Percentiles rank a stretch among this genome's conserved stretches.
These are phyloP conservation scores for Amyelois transitella DNA, from an alignment of 1,140 invertebrate species.

Conservation along the genomic window DNA sequence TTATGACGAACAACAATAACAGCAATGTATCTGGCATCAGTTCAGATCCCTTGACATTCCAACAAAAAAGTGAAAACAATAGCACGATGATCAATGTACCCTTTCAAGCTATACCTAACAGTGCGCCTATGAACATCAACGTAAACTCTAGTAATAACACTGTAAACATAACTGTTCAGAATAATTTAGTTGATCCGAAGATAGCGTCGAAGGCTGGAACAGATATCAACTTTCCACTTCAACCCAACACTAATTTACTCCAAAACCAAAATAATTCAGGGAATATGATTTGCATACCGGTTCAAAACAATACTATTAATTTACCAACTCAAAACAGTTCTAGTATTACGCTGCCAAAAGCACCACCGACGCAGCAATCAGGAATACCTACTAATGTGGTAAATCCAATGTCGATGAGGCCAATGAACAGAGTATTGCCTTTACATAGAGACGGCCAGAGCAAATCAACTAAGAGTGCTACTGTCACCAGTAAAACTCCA, in stretches of 20 bases:
- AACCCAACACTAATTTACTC: slow-evolving; percentile 46
- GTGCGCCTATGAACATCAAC: slow-evolving; percentile 69
- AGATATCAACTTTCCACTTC: slow-evolving; percentile 62
- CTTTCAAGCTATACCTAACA: slow-evolving; percentile 67
- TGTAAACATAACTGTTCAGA: slow-evolving; percentile 67
- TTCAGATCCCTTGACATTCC: slow-evolving; percentile 51
- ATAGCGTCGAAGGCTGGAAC: slow-evolving; percentile 62
- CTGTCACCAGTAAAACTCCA: slow-evolving; percentile 35
- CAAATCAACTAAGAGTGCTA: slow-evolving; percentile 51
- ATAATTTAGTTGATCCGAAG: slow-evolving; percentile 66
- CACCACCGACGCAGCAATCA: slow-evolving; percentile 76
- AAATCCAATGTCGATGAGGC: slow-evolving; percentile 78
- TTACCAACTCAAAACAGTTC: slow-evolving; percentile 68
- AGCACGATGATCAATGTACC: slow-evolving; percentile 67
- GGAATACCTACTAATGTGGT: slow-evolving; percentile 81
- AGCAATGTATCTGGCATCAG: slow-evolving; percentile 45
- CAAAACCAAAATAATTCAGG: slow-evolving; percentile 54
- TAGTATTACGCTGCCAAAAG: slow-evolving; percentile 76
- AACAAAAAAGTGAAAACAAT: slow-evolving; percentile 55
- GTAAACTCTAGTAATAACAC: slow-evolving; percentile 70
- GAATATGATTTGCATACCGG: slow-evolving; percentile 63
- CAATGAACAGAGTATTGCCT: slow-evolving; percentile 84
- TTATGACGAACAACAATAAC: slow-evolving; percentile 58
- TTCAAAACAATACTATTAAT: slow-evolving; percentile 62
- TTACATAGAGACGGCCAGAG: slow-evolving; percentile 77